phyloP scores from a whole-genome alignment of 2,797 vertebrate genomes.

The Paguma larvata region DNA sequence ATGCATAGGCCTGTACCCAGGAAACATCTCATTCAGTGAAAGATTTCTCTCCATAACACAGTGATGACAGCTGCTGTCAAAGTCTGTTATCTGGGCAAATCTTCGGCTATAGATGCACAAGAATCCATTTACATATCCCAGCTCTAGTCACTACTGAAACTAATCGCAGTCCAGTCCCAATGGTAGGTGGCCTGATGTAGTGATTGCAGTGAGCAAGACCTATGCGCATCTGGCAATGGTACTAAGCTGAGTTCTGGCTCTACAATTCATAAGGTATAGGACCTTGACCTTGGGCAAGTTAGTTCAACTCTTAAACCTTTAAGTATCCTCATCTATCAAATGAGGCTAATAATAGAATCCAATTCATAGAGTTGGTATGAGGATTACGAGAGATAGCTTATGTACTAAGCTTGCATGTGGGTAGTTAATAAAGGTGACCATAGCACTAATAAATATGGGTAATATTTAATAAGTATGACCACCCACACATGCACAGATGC shows the following conservation, averaged over 20 bases:
- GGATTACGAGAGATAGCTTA: neutral
- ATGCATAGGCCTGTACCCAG: conserved; percentile 24
- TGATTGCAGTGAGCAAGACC: conserved; percentile 27
- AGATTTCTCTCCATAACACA: conserved; percentile 71
- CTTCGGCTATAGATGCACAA: conserved; percentile 52
- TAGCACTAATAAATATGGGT: neutral
- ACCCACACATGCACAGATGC: neutral
- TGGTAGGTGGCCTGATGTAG: neutral
- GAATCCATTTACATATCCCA: conserved; percentile 56
- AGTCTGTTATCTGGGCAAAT: conserved; percentile 62
- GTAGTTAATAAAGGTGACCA: neutral
- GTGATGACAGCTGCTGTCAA: conserved; percentile 67
- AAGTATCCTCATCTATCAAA: conserved; percentile 3
- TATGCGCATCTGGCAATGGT: neutral
- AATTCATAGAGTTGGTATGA: neutral
- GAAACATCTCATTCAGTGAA: conserved; percentile 26
- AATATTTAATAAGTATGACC: neutral
- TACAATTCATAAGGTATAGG: neutral
- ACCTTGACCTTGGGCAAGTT: neutral
- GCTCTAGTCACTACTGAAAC: conserved; percentile 31
- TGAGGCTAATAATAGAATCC: neutral
- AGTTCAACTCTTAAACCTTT: conserved; percentile 17
- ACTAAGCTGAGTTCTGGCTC: neutral
- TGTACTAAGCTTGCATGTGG: neutral
- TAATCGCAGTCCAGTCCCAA: conserved; percentile 37